A percentile compares a stretch with the other conserved stretches of the same genome.
These are phyloP conservation scores for Callorhinus ursinus DNA, from an alignment of 2,113 vertebrate genomes.

Conservation along the genomic window DNA sequence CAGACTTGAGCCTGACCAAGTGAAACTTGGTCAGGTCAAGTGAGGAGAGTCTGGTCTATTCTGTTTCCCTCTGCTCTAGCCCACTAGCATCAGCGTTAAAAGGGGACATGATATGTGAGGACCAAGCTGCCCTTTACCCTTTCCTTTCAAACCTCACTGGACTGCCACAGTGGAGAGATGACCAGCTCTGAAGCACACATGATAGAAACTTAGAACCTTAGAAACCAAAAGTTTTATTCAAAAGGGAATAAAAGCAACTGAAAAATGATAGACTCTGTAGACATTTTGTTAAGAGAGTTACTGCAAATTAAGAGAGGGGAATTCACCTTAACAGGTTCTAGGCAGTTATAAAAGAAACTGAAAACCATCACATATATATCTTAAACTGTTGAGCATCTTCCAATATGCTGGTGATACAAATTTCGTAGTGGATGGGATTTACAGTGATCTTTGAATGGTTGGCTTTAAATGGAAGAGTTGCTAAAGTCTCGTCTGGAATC, in stretches of 20 bases:
- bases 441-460: neutral
- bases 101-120: neutral
- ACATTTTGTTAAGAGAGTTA: neutral
- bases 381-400: neutral
- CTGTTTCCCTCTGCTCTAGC: neutral
- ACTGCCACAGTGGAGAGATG: neutral
- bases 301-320: neutral
- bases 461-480: neutral
- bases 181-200: neutral
- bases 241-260: neutral
- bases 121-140: neutral
- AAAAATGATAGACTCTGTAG: neutral
- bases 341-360: neutral
- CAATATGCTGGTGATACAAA: neutral
- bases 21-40: neutral
- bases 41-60: neutral
- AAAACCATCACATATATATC: neutral
- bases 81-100: neutral
- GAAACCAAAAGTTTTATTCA: neutral
- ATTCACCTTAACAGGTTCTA: neutral
- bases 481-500: neutral
- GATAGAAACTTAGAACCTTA: neutral
- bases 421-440: neutral
- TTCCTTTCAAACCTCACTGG: neutral
- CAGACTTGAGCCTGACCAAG: too few species aligned